phyloP scores from a whole-genome alignment of 2,888 invertebrate species.

The Andrena bucephala region DNA sequence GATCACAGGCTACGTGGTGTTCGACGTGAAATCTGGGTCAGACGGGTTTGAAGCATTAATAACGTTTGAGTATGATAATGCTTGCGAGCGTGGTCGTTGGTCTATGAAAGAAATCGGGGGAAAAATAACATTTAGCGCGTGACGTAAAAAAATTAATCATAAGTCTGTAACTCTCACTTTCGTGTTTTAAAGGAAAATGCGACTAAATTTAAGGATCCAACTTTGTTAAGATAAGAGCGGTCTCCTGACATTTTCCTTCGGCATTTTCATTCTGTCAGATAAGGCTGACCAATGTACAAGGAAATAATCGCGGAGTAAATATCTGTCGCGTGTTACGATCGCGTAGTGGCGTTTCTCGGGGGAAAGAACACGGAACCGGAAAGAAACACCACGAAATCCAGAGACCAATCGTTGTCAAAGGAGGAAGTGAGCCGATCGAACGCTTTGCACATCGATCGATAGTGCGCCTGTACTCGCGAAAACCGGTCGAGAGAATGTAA shows the following conservation, averaged over 20 bases:
- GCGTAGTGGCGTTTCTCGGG: not conserved
- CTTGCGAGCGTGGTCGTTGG: slow-evolving; percentile 2
- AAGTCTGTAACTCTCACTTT: not conserved
- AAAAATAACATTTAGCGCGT: not conserved
- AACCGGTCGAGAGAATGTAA: slow-evolving; percentile 46
- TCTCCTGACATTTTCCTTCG: not conserved
- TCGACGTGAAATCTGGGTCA: slow-evolving; percentile 33
- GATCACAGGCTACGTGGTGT: slow-evolving; percentile 7
- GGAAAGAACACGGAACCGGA: slow-evolving; percentile 23
- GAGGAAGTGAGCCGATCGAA: slow-evolving; percentile 42
- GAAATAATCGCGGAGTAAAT: not conserved
- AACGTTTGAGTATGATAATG: slow-evolving; percentile 23
- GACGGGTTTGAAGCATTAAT: slow-evolving; percentile 12
- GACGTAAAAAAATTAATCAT: slow-evolving; percentile 16
- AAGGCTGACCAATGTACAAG: not conserved
- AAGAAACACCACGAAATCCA: slow-evolving; percentile 17
- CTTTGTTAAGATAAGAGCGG: not conserved
- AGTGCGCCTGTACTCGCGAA: slow-evolving; percentile 7
- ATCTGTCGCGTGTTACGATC: not conserved
- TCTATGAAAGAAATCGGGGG: not conserved
- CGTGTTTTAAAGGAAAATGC: not conserved
- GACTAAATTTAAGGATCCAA: not conserved
- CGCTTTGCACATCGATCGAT: slow-evolving; percentile 22
- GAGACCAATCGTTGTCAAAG: slow-evolving; percentile 31
- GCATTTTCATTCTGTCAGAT: not conserved